Base-by-base conservation (phyloP, 2,888 invertebrate species). In the Zootermopsis nevadensis region DNA sequence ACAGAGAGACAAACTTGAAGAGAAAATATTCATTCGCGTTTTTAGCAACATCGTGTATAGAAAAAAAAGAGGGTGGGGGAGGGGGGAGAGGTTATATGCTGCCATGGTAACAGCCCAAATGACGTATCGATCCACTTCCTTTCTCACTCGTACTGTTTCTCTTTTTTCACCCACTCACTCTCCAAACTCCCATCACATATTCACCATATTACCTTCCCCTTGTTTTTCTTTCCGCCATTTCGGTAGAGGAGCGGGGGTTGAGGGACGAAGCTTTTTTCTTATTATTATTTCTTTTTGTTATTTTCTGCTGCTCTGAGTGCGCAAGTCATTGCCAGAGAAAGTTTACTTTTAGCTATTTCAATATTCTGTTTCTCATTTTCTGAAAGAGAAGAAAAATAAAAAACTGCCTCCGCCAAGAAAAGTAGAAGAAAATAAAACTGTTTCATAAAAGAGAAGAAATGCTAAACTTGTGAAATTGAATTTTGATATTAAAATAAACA, bases 81-180 rank as follows among this genome's bases (percentile, higher is more conserved):
- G 84, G 83, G 82, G 83, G 79, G 84, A 82, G 84, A 82, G 80
- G 84, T 85, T 84, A 85, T 85, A 85, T 89, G 90, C 89, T 90
- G 88, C 90, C 90, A 90, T 90, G 90, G 90, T 89, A 90, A 90
- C 90, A 90, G 90, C 89, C 89, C 90, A 90, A 90, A 90, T 90
- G 90, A 90, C 89, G 90, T 90, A 90, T 90, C 90, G 90, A 90
- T 90, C 89, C 82, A 67, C 72, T 80, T 81, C 53, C 83, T 85
- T 83, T 84, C 84, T 84, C 83, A 83, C 72, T 82, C 81, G 31
- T 66, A 72, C 72, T 77, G 35, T 88, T 88, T 86, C 88, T 87
- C 86, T 87, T 86, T 87, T 85, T 85, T 86, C 85, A 85, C 86
- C 86, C 87, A 85, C 86, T 87, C 87, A 86, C 87, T 87, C 87